Conservation (phyloP, 2,113 vertebrate species). For the Vulpes lagopus region DNA sequence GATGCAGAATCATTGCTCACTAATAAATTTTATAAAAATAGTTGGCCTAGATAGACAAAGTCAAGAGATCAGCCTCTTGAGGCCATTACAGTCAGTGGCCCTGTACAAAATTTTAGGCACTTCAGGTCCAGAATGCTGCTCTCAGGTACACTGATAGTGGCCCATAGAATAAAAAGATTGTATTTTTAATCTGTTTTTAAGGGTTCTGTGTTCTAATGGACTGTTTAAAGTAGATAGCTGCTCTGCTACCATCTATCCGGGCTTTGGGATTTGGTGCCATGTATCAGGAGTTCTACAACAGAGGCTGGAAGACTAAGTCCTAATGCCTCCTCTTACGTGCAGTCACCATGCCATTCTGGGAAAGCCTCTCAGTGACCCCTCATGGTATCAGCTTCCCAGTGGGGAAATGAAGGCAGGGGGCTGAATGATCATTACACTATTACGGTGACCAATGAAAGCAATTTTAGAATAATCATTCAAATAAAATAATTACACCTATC, state of each 20-base stretch:
- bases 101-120: neutral
- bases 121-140: neutral
- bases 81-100: neutral
- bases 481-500: neutral
- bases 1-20: neutral
- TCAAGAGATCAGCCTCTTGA: neutral
- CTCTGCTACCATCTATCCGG: too few species aligned
- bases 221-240: neutral
- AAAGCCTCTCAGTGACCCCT: neutral
- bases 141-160: neutral
- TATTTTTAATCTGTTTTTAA: neutral
- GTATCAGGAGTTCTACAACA: neutral
- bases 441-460: neutral
- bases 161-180: too few species aligned
- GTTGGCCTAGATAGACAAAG: neutral
- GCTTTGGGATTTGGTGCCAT: neutral
- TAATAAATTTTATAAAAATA: neutral
- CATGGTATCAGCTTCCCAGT: neutral
- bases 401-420: neutral
- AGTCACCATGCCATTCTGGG: too few species aligned
- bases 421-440: neutral
- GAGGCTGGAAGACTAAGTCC: neutral
- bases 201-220: neutral
- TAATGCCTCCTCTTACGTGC: accelerated
- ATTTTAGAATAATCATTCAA: neutral